Base-by-base conservation (phyloP, 1,140 invertebrate genomes). In the Spodoptera litura region DNA sequence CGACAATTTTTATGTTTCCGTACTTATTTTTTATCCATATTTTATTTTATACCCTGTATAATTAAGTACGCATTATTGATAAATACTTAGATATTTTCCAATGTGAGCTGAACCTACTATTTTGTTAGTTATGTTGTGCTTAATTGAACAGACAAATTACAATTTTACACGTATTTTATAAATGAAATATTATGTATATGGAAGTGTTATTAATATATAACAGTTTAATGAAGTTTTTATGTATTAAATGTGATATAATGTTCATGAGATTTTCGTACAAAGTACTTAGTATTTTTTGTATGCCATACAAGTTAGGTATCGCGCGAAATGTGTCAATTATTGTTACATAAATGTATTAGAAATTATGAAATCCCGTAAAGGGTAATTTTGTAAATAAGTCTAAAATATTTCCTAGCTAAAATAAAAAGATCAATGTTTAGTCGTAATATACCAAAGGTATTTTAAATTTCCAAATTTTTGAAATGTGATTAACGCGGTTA, bases 211-310 rank as follows among this genome's bases (percentile, higher is more conserved):
- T 58, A 38, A 61, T 74, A 35, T 52, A 52, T 62, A 52, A 35
- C 58, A 53, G 4, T 62, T 52, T 53, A 76, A 15, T n/a, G 15
- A 75, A 44, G 49, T 15, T 68, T 70, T 76, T 80, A 70, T 81
- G 52, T 78, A 75, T 80, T 78, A 55, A 49, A 78, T 81, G 78
- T 84, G 81, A 85, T 81, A 81, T 68, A 74, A 64, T 78, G 51
- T 49, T 56, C 31, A 72, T 74, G 78, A 79, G 72, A 80, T 75
- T 80, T 74, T 68, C 89, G 90, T 92, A 92, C 90, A 92, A 92
- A 92, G 88, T 92, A 92, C 89, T 91, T 92, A 92, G 82, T 85
- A 85, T 81, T 85, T 85, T 85, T 82, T 81, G 74, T 82, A 90
- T 85, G 87, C 84, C 83, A 89, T 87, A 87, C 64, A 84, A 55